Percentiles rank a stretch among this genome's conserved stretches.
Evolutionary conservation across 2,888 invertebrate species (phyloP).

Genomic region (Eubasilissa splendida): DNA sequence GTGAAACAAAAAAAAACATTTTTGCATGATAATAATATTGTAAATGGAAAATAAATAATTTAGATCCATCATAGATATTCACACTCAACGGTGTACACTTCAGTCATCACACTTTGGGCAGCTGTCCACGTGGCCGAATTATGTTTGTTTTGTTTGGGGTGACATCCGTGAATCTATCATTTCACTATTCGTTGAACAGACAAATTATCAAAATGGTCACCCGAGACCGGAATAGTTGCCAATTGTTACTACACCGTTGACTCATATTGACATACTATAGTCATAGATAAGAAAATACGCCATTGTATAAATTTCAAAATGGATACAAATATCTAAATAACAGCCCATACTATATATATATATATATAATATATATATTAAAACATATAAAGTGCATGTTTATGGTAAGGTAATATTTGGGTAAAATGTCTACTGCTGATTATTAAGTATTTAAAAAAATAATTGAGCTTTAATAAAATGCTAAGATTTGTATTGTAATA

Average conservation of each 20-base stretch:
- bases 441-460: slow-evolving; percentile 45
- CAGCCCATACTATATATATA: too few relatives aligned
- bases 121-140: not conserved
- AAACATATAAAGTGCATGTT: slow-evolving; percentile 2
- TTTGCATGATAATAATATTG: slow-evolving; percentile 21
- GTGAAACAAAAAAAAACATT: slow-evolving; percentile 21
- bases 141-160: not conserved
- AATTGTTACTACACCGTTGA: not conserved
- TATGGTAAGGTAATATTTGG: slow-evolving; percentile 15
- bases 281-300: slow-evolving; percentile 6
- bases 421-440: slow-evolving; percentile 18
- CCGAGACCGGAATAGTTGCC: not conserved
- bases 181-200: not conserved
- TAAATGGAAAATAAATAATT: slow-evolving; percentile 18
- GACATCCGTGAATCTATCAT: not conserved
- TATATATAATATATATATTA: too few relatives aligned
- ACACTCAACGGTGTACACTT: slow-evolving; percentile 2
- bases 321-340: not conserved
- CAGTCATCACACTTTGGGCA: too few relatives aligned
- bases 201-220: slow-evolving; percentile 1
- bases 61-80: slow-evolving; percentile 18
- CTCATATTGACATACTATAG: not conserved
- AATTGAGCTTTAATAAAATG: slow-evolving; percentile 58
- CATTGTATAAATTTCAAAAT: slow-evolving; percentile 4
- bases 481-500: slow-evolving; percentile 54